A percentile compares a stretch with the other conserved stretches of the same genome.
phyloP scores from a whole-genome alignment of 2,113 vertebrate genomes.

The Silurus glanis region DNA sequence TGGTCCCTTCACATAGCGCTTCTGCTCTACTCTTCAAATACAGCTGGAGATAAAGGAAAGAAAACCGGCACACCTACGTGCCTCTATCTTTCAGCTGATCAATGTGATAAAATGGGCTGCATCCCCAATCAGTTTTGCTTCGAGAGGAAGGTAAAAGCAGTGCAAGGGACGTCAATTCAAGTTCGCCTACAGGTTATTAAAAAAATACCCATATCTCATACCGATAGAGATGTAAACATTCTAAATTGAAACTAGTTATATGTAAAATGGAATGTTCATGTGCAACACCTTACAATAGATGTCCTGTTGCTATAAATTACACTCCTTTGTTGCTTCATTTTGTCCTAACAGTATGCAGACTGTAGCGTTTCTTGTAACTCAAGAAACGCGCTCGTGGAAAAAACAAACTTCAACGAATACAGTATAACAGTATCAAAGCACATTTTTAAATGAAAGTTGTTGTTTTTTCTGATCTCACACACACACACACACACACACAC shows the following conservation, averaged over 20 bases:
- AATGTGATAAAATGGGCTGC: neutral
- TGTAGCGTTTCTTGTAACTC: neutral
- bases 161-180: neutral
- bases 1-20: neutral
- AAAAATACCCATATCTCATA: neutral
- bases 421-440: neutral
- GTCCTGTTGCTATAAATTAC: neutral
- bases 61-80: neutral
- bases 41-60: neutral
- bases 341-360: constrained; percentile 1
- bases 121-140: neutral
- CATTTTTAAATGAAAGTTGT: constrained; percentile 11
- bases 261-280: neutral
- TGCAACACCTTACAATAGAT: neutral
- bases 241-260: neutral
- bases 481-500: too few relatives aligned
- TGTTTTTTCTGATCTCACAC: neutral
- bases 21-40: neutral
- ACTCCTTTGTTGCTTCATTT: neutral
- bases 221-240: neutral
- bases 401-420: neutral
- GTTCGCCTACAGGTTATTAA: neutral
- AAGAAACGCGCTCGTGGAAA: neutral
- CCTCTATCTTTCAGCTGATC: neutral
- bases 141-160: neutral